A percentile compares a stretch with the other conserved stretches of the same genome.
phyloP scores from a whole-genome alignment of 2,888 invertebrate genomes.

The Eupeodes latifasciatus region DNA sequence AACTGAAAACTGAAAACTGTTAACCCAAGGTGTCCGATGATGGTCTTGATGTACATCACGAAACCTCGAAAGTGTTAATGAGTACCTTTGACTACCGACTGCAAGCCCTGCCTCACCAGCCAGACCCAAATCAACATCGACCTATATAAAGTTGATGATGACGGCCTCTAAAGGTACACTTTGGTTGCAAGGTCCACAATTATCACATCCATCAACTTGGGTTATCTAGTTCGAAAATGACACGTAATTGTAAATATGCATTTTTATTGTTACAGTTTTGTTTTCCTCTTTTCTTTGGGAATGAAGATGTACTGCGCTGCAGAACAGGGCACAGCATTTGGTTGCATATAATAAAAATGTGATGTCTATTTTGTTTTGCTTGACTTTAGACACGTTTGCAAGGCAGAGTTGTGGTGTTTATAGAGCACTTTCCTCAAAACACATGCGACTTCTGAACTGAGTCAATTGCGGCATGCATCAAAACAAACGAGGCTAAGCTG shows the following conservation, averaged over 20 bases:
- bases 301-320: neutral
- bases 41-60: conserved; percentile 30
- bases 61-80: conserved; percentile 64
- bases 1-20: neutral
- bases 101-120: neutral
- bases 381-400: conserved; percentile 51
- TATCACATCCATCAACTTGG: conserved; percentile 61
- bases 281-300: neutral
- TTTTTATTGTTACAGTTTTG: neutral
- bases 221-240: conserved; percentile 58
- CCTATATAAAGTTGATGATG: conserved; percentile 41
- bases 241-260: conserved; percentile 35
- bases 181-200: conserved; percentile 46
- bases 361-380: conserved; percentile 58
- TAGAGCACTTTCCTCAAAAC: conserved; percentile 26
- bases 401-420: conserved; percentile 25
- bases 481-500: neutral
- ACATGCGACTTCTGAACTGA: conserved; percentile 41
- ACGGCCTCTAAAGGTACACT: neutral
- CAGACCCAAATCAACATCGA: conserved; percentile 36
- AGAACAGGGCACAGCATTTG: neutral
- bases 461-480: conserved; percentile 54
- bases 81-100: conserved; percentile 58
- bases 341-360: conserved; percentile 44
- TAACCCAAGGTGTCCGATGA: conserved; percentile 3